These are phyloP conservation scores for Dolichopus griseipennis DNA, from an alignment of 2,888 invertebrate species.

Conservation along the genomic window DNA sequence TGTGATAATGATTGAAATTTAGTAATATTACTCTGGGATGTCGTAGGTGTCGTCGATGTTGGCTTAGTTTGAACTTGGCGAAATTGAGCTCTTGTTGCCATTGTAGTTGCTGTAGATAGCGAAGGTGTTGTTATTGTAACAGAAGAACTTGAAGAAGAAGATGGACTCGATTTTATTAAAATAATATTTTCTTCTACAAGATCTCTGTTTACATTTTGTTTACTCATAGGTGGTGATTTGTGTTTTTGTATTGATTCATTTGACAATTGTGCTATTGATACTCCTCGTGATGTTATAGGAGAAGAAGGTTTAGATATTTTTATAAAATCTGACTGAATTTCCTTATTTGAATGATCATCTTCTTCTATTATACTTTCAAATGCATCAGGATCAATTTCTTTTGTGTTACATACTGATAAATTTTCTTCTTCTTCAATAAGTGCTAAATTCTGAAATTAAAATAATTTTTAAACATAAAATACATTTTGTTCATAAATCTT, in stretches of 20 bases:
- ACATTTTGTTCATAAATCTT: too few relatives aligned
- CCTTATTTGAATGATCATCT: neutral
- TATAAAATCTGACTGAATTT: neutral
- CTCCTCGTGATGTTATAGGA: neutral
- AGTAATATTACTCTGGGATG: neutral
- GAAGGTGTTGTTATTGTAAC: neutral
- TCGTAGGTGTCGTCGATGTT: neutral
- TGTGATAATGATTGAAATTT: neutral
- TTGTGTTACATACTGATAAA: neutral
- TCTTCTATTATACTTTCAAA: conserved; percentile 1
- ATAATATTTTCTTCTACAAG: neutral
- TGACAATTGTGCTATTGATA: too few relatives aligned
- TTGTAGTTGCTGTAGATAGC: neutral
- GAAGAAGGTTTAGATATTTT: neutral
- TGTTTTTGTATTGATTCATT: neutral
- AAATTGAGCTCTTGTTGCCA: neutral
- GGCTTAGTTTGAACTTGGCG: neutral
- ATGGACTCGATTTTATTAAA: neutral
- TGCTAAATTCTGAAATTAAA: neutral
- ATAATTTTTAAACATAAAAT: neutral
- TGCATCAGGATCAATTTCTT: conserved; percentile 1
- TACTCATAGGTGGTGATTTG: neutral
- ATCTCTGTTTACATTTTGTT: neutral
- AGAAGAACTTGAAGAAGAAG: neutral
- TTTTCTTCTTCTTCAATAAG: neutral